phyloP scores from a whole-genome alignment of 1,140 invertebrate species.

The Lepeophtheirus salmonis region DNA sequence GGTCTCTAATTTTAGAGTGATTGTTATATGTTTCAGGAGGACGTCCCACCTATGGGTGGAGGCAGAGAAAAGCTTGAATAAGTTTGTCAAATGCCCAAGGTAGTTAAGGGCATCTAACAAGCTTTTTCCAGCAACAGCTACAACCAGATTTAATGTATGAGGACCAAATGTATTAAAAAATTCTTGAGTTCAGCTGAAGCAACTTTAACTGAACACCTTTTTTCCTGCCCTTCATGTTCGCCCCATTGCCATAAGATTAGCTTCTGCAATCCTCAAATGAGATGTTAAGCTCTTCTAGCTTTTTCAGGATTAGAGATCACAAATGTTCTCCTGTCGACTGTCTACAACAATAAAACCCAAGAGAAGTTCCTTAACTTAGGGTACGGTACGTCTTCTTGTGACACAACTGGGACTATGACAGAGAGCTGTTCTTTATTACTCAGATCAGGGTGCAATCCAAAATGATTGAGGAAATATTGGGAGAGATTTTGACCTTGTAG shows the following conservation, averaged over 20 bases:
- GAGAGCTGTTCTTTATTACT: background rate
- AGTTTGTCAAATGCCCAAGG: slow-evolving; percentile 16
- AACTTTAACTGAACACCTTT: slow-evolving; percentile 19
- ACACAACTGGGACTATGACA: background rate
- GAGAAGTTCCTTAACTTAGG: slow-evolving; percentile 16
- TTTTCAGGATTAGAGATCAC: slow-evolving; percentile 11
- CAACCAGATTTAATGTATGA: slow-evolving; percentile 12
- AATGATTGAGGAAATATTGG: background rate
- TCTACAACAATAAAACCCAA: slow-evolving; percentile 11
- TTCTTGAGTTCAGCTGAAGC: slow-evolving; percentile 11
- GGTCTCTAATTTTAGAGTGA: slow-evolving; percentile 22
- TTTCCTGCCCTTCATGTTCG: slow-evolving; percentile 14
- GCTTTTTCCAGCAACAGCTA: slow-evolving; percentile 15
- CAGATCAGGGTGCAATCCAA: background rate
- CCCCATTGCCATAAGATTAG: slow-evolving; percentile 17
- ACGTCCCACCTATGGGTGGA: slow-evolving; percentile 22
- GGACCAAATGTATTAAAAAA: slow-evolving; percentile 18
- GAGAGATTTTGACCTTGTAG: background rate
- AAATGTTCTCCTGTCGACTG: slow-evolving; percentile 12
- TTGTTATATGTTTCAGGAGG: slow-evolving; percentile 20
- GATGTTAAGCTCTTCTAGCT: slow-evolving; percentile 17
- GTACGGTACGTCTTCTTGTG: slow-evolving; percentile 13
- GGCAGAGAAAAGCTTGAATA: slow-evolving; percentile 23
- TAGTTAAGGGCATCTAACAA: slow-evolving; percentile 14
- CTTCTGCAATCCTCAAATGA: slow-evolving; percentile 18